Conservation (phyloP, 2,797 vertebrate genomes). For the Potorous gilbertii region DNA sequence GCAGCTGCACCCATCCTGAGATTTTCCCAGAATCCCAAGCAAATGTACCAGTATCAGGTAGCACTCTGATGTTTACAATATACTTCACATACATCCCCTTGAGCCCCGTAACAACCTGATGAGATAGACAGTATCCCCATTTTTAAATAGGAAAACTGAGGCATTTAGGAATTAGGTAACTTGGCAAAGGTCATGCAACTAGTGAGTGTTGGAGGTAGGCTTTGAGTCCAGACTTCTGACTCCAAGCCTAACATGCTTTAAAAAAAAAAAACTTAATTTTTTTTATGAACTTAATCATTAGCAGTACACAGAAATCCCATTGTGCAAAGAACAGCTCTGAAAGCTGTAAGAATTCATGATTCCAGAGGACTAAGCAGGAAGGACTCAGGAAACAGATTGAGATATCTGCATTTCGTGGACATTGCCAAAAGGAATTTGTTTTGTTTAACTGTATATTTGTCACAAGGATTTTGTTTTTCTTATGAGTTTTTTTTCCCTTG, state of each 20-base stretch:
- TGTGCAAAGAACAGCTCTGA: not conserved
- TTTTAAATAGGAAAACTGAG: conserved; percentile 44
- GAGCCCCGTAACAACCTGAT: not conserved
- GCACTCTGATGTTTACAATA: not conserved
- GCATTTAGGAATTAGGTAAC: not conserved
- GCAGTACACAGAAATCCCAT: not conserved
- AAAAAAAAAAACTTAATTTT: too few species aligned
- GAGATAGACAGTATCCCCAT: conserved; percentile 2
- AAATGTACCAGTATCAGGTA: not conserved
- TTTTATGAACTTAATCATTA: not conserved
- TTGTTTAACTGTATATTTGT: not conserved
- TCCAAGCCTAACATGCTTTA: not conserved
- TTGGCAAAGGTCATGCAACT: conserved; percentile 16
- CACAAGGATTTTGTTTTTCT: not conserved
- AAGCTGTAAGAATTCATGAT: not conserved
- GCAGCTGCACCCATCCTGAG: not conserved
- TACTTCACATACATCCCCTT: not conserved
- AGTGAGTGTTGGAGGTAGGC: not conserved
- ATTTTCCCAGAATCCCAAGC: not conserved
- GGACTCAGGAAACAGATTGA: not conserved
- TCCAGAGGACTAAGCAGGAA: not conserved
- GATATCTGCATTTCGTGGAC: not conserved
- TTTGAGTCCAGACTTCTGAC: not conserved
- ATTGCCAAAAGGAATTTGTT: not conserved
- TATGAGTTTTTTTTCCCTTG: not conserved